Conservation (phyloP, 2,797 vertebrate species). For the Champsocephalus gunnari region DNA sequence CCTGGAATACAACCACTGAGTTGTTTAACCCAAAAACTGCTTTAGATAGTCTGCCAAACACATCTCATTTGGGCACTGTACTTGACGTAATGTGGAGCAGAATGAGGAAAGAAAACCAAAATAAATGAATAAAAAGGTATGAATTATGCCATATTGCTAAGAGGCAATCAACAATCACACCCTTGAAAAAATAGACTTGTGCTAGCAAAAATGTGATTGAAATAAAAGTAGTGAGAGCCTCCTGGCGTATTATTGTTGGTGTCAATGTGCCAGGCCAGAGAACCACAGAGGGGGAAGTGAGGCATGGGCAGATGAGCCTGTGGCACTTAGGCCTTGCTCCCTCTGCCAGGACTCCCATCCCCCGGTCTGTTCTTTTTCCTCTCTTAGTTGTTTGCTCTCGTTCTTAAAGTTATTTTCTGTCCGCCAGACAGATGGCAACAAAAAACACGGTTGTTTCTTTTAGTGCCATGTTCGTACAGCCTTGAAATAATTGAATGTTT, state of each 20-base stretch:
- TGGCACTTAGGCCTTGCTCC: constrained; percentile 30
- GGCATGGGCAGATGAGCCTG: constrained; percentile 54
- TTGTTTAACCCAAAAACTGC: constrained; percentile 17
- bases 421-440: constrained; percentile 25
- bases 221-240: constrained; percentile 34
- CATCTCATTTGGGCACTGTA: not conserved
- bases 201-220: constrained; percentile 13
- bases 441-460: constrained; percentile 39
- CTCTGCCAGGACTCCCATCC: constrained; percentile 20
- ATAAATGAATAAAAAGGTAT: not conserved
- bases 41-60: not conserved
- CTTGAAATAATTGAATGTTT: constrained; percentile 32
- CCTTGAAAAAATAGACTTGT: not conserved
- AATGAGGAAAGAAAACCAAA: constrained; percentile 16
- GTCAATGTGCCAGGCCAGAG: constrained; percentile 48
- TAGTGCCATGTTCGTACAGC: constrained; percentile 2
- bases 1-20: constrained; percentile 6
- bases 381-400: constrained; percentile 24
- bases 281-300: constrained; percentile 56
- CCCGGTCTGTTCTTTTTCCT: constrained; percentile 2
- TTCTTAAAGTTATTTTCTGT: constrained; percentile 17
- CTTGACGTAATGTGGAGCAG: constrained; percentile 14
- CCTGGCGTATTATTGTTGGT: constrained; percentile 35
- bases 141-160: not conserved
- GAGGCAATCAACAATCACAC: not conserved